Percentiles rank a stretch among this genome's conserved stretches.
Evolutionary conservation across 2,888 invertebrate species (phyloP).

Genomic region (Stenoptilia bipunctidactyla): DNA sequence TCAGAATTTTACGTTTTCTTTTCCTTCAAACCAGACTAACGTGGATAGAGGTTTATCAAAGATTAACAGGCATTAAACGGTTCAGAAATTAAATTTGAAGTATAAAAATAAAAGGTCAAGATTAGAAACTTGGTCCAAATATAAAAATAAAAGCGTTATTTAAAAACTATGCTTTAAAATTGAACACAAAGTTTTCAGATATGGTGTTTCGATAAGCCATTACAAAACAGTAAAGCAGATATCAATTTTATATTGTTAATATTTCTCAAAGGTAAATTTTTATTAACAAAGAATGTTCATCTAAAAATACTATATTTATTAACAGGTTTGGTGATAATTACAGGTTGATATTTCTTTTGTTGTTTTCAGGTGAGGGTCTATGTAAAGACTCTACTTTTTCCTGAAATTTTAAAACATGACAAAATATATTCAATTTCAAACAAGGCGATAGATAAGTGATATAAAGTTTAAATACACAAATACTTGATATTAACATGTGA

Average conservation of each 20-base stretch:
- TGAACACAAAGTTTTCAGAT: slow-evolving; percentile 29
- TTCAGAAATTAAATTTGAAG: slow-evolving; percentile 21
- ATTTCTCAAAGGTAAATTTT: slow-evolving; percentile 40
- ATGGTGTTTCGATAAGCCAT: slow-evolving; percentile 41
- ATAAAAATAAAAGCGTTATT: slow-evolving; percentile 22
- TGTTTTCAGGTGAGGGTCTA: neutral
- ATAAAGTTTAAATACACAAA: too few species aligned
- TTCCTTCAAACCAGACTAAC: neutral
- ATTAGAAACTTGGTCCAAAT: slow-evolving; percentile 43
- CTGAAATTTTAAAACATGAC: neutral
- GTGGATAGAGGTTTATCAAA: slow-evolving; percentile 28
- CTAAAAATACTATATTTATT: slow-evolving; percentile 60
- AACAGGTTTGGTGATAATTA: slow-evolving; percentile 2
- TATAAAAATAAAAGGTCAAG: slow-evolving; percentile 31
- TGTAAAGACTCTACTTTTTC: neutral
- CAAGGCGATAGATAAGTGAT: neutral
- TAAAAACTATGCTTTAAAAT: slow-evolving; percentile 4
- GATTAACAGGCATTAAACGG: slow-evolving; percentile 25
- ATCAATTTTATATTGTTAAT: slow-evolving; percentile 14
- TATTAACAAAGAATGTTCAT: slow-evolving; percentile 59
- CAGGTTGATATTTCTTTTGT: too few species aligned
- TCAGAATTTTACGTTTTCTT: too few species aligned
- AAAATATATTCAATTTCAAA: neutral
- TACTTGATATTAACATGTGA: too few species aligned
- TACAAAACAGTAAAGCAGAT: slow-evolving; percentile 31